Conservation (phyloP, 2,888 invertebrate genomes). For the Phyllotreta striolata region DNA sequence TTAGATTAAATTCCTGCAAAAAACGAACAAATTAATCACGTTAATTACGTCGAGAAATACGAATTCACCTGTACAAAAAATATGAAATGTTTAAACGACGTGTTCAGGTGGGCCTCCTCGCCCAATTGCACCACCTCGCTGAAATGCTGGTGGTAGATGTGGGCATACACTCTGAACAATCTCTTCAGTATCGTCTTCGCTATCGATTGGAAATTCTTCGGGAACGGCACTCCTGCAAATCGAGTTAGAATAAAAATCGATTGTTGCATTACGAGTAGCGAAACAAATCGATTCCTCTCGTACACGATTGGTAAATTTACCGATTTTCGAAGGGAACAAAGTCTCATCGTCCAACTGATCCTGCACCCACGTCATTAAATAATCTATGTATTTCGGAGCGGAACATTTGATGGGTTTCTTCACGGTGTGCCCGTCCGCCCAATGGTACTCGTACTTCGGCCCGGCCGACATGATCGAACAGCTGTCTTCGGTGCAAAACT, state of each 20-base stretch:
- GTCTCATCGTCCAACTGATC: constrained; percentile 99
- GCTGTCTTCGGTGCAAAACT: constrained; percentile 97
- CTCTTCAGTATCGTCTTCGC: constrained; percentile 98
- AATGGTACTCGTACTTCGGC: constrained; percentile 99
- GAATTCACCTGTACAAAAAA: constrained; percentile 45
- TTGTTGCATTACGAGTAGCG: no score
- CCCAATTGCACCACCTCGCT: constrained; percentile 96
- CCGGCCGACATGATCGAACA: constrained; percentile 99
- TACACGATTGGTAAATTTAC: no score
- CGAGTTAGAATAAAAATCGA: background rate
- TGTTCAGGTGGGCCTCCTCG: constrained; percentile 98
- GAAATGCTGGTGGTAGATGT: constrained; percentile 99
- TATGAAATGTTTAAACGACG: constrained; percentile 98
- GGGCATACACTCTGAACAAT: constrained; percentile 98
- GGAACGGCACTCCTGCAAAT: constrained; percentile 89
- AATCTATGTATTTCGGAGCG: constrained; percentile 98
- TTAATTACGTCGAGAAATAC: no score
- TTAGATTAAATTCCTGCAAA: constrained; percentile 94
- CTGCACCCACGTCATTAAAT: constrained; percentile 99
- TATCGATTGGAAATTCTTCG: constrained; percentile 95
- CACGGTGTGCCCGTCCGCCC: constrained; percentile 98
- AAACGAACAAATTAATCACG: no score
- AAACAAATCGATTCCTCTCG: no score
- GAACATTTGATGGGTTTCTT: constrained; percentile 99
- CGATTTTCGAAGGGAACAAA: constrained; percentile 97